Evolutionary conservation across 2,797 vertebrate species (phyloP).

Genomic region (Mionectes olivaceus): DNA sequence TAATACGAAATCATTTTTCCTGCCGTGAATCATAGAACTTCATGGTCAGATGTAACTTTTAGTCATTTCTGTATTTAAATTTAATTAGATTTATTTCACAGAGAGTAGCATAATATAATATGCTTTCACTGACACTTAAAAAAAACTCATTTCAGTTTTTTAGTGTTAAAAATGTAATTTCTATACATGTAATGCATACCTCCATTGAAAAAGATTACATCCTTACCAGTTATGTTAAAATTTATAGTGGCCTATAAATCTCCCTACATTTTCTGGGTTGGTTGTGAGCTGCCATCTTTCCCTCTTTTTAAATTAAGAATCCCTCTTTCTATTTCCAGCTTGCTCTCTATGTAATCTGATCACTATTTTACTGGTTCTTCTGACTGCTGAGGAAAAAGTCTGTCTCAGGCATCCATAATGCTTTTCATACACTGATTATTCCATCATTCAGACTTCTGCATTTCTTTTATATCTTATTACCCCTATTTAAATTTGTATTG

Average conservation of each 20-base stretch:
- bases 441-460: background rate
- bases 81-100: background rate
- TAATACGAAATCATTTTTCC: background rate
- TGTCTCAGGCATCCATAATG: background rate
- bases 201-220: background rate
- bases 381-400: background rate
- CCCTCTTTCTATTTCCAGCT: background rate
- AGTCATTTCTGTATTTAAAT: background rate
- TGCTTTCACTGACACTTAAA: background rate
- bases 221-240: background rate
- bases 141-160: background rate
- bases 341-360: background rate
- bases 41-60: background rate
- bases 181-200: fast-evolving
- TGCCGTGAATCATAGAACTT: background rate
- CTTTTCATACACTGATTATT: background rate
- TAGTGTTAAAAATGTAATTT: background rate
- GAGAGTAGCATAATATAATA: background rate
- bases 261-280: background rate
- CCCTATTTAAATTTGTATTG: background rate
- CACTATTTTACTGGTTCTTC: background rate
- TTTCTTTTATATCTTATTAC: background rate
- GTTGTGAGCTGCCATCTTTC: background rate
- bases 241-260: background rate
- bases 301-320: background rate